phyloP scores from a whole-genome alignment of 1,140 invertebrate genomes.

The Tetragonula clypearis region DNA sequence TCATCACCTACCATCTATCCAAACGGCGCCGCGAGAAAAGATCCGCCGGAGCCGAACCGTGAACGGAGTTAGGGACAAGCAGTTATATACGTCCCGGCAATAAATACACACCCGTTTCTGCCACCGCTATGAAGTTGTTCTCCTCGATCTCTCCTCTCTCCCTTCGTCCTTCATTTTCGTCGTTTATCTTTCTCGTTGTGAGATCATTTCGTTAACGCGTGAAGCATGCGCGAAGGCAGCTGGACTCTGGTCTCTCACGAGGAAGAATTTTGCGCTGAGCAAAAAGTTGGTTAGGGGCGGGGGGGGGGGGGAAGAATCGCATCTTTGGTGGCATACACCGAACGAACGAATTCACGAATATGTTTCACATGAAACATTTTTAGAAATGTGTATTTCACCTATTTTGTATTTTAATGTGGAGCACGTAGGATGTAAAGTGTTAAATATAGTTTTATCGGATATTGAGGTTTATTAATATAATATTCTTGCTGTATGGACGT shows the following conservation, averaged over 20 bases:
- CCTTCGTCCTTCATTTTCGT: neutral
- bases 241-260: neutral
- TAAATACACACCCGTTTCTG: constrained; percentile 51
- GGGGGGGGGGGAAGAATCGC: neutral
- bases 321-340: neutral
- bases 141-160: neutral
- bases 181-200: neutral
- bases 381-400: neutral
- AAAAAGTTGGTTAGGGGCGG: neutral
- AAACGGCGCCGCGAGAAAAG: constrained; percentile 29
- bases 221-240: neutral
- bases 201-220: constrained; percentile 4
- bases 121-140: constrained; percentile 49
- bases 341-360: neutral
- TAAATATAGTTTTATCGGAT: too few relatives aligned
- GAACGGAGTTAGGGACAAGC: constrained; percentile 17
- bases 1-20: constrained; percentile 67
- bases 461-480: too few relatives aligned
- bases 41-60: constrained; percentile 32
- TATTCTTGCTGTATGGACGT: too few relatives aligned
- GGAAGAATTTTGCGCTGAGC: neutral
- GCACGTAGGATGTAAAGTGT: too few relatives aligned
- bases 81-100: constrained; percentile 46
- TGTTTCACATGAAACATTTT: neutral
- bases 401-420: too few relatives aligned